Conservation (phyloP, 2,888 invertebrate genomes). For the Hemicrepidius hirtus region DNA sequence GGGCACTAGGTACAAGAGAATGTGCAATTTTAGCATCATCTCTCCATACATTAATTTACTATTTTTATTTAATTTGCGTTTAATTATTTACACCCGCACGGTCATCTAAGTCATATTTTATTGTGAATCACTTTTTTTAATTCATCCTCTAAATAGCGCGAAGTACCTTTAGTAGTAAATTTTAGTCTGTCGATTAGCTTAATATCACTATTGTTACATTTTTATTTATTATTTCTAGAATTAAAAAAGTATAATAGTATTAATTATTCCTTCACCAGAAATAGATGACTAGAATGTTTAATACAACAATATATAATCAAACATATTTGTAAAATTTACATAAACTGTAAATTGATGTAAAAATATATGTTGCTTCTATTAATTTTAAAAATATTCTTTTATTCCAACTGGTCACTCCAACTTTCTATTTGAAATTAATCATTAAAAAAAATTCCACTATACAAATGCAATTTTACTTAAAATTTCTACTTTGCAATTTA, state of each 20-base stretch:
- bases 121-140: conserved; percentile 45
- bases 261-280: conserved; percentile 21
- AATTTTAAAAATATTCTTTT: conserved; percentile 5
- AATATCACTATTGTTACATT: conserved; percentile 38
- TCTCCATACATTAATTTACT: conserved; percentile 24
- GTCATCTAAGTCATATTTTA: conserved; percentile 42
- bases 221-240: conserved; percentile 36
- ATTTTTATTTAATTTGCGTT: conserved; percentile 29
- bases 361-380: conserved; percentile 48
- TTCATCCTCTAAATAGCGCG: conserved; percentile 37
- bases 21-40: conserved; percentile 35
- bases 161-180: conserved; percentile 34
- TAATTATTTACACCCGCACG: conserved; percentile 39
- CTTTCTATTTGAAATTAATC: too few species aligned
- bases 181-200: conserved; percentile 28
- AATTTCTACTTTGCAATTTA: too few species aligned
- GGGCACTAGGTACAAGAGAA: conserved; percentile 49
- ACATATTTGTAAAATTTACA: conserved; percentile 41
- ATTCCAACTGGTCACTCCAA: too few species aligned
- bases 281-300: conserved; percentile 10
- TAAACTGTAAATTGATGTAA: conserved; percentile 45
- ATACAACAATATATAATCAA: conserved; percentile 38
- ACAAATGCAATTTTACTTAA: too few species aligned
- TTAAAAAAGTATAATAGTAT: conserved; percentile 11
- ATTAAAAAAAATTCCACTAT: too few species aligned